These are phyloP conservation scores for Asobara japonica DNA, from an alignment of 1,140 invertebrate species.

Conservation along the genomic window DNA sequence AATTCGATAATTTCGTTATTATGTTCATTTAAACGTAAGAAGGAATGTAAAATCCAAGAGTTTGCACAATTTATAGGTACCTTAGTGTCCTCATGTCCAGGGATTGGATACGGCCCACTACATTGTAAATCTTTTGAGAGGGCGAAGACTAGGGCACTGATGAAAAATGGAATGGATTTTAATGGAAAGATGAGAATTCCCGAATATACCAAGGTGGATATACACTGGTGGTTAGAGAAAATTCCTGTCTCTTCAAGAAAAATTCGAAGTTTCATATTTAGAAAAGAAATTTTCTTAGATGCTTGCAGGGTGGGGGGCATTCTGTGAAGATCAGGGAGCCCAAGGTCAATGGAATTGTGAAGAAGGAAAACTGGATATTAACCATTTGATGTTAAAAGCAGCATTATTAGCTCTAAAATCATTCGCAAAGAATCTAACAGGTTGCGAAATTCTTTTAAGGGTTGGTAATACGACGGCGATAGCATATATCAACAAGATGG, in stretches of 20 bases:
- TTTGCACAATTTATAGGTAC: conserved; percentile 36
- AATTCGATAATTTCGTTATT: neutral
- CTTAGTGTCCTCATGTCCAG: conserved; percentile 36
- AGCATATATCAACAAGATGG: conserved; percentile 16
- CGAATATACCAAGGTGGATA: neutral
- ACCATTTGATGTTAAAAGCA: conserved; percentile 10
- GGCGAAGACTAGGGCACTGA: neutral
- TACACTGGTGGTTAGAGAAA: conserved; percentile 12
- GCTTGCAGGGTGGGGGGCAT: conserved; percentile 12
- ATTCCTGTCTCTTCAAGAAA: neutral
- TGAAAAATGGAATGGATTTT: neutral
- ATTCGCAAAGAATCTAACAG: neutral
- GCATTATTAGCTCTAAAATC: conserved; percentile 1
- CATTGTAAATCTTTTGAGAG: conserved; percentile 34
- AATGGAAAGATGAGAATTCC: conserved; percentile 16
- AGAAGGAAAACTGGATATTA: conserved; percentile 6
- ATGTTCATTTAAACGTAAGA: conserved; percentile 11
- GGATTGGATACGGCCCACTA: conserved; percentile 32
- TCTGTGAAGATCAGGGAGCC: neutral
- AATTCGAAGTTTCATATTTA: neutral
- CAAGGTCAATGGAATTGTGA: neutral
- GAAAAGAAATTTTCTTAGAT: conserved; percentile 21
- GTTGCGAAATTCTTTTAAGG: neutral
- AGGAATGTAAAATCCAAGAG: conserved; percentile 34
- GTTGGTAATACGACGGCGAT: neutral